phyloP scores from a whole-genome alignment of 2,888 invertebrate genomes.

The Prenolepis imparis region DNA sequence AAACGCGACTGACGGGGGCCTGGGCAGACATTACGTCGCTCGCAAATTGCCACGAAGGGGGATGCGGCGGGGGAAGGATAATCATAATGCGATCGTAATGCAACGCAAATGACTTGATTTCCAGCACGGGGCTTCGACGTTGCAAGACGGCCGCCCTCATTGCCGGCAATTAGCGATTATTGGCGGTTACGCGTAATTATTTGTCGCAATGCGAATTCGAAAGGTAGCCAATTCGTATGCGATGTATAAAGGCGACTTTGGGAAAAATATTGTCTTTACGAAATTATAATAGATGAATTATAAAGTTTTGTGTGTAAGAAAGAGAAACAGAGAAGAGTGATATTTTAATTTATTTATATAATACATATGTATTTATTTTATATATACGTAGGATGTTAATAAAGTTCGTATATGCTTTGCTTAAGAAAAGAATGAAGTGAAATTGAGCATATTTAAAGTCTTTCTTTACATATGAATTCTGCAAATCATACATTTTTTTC shows the following conservation, averaged over 20 bases:
- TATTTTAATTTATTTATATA: no score
- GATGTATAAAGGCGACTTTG: neutral
- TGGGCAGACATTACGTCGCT: slow-evolving; percentile 72
- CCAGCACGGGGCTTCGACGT: slow-evolving; percentile 65
- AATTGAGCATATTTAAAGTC: no score
- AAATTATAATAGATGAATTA: neutral
- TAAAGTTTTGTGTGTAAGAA: neutral
- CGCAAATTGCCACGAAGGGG: slow-evolving; percentile 73
- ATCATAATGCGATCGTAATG: slow-evolving; percentile 78
- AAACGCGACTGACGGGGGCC: slow-evolving; percentile 70
- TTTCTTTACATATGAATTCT: no score
- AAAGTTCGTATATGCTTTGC: no score
- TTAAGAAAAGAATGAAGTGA: no score
- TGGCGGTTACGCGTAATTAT: slow-evolving; percentile 73
- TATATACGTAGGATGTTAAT: no score
- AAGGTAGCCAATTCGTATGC: slow-evolving; percentile 19
- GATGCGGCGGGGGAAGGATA: slow-evolving; percentile 23
- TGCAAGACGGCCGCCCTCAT: slow-evolving; percentile 70
- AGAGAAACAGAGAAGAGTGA: neutral
- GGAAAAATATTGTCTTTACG: neutral
- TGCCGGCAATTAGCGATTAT: slow-evolving; percentile 75
- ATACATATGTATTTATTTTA: no score
- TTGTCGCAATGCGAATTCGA: slow-evolving; percentile 58
- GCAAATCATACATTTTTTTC: no score
- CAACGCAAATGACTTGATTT: slow-evolving; percentile 76